A percentile compares a stretch with the other conserved stretches of the same genome.
Conservation (phyloP, 2,797 vertebrate genomes). For the Pipistrellus pygmaeus region DNA sequence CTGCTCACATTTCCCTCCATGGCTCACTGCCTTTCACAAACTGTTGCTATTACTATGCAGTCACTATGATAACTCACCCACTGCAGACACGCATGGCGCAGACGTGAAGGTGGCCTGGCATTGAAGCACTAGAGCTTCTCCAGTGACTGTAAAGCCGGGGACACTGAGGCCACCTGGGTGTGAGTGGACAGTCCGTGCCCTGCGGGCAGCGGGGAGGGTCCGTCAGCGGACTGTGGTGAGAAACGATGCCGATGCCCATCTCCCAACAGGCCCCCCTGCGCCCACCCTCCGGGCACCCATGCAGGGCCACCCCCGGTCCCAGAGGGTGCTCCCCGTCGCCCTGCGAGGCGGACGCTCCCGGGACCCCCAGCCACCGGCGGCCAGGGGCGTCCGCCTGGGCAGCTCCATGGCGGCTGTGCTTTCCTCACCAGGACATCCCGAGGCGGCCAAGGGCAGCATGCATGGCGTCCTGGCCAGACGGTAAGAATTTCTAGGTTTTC, state of each 20-base stretch:
- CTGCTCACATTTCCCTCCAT: not conserved
- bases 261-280: not conserved
- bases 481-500: not conserved
- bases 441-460: not conserved
- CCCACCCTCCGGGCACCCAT: not conserved
- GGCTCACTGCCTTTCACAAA: not conserved
- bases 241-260: not conserved
- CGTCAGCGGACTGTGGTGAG: too few relatives aligned
- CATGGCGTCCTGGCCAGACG: not conserved
- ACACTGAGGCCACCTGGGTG: too few relatives aligned
- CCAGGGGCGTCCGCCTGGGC: fast-evolving
- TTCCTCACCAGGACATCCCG: not conserved
- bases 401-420: fast-evolving
- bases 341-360: not conserved
- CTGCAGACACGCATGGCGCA: not conserved
- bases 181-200: too few relatives aligned
- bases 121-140: not conserved
- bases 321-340: fast-evolving
- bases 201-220: too few relatives aligned
- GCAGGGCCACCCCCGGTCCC: not conserved
- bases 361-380: fast-evolving
- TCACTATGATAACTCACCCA: not conserved
- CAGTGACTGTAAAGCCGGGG: not conserved
- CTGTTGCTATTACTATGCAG: not conserved
- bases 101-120: not conserved